phyloP scores from a whole-genome alignment of 2,113 vertebrate genomes.

The Taxidea taxus region DNA sequence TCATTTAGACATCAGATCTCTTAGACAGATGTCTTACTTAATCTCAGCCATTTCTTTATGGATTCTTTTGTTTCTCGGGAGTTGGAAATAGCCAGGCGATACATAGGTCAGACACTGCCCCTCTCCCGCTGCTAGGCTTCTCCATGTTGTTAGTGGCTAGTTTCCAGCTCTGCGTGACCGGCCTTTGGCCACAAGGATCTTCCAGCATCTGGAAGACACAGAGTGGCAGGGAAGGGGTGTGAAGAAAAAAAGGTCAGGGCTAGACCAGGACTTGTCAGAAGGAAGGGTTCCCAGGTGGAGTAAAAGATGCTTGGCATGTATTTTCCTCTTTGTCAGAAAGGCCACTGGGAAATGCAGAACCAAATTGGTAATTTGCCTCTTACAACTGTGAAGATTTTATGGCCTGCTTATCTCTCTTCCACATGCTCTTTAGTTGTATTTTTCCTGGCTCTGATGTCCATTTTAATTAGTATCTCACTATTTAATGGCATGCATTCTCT shows the following conservation, averaged over 20 bases:
- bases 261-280: not conserved
- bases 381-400: not conserved
- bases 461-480: not conserved
- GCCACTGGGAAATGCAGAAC: not conserved
- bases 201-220: too few relatives aligned
- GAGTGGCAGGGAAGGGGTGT: not conserved
- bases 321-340: not conserved
- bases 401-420: not conserved
- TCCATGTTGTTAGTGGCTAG: not conserved
- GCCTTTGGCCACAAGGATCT: not conserved
- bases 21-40: not conserved
- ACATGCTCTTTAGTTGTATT: not conserved
- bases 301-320: fast-evolving
- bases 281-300: not conserved
- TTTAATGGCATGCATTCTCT: not conserved
- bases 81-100: not conserved
- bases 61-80: not conserved
- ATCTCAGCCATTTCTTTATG: not conserved
- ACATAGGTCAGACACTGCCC: too few relatives aligned
- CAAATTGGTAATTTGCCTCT: not conserved
- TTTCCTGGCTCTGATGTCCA: not conserved
- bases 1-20: not conserved
- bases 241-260: not conserved
- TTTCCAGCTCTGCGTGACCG: fast-evolving
- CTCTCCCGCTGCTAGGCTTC: too few relatives aligned